phyloP scores from a whole-genome alignment of 2,797 vertebrate species.

The Platyrinchus mystaceus region DNA sequence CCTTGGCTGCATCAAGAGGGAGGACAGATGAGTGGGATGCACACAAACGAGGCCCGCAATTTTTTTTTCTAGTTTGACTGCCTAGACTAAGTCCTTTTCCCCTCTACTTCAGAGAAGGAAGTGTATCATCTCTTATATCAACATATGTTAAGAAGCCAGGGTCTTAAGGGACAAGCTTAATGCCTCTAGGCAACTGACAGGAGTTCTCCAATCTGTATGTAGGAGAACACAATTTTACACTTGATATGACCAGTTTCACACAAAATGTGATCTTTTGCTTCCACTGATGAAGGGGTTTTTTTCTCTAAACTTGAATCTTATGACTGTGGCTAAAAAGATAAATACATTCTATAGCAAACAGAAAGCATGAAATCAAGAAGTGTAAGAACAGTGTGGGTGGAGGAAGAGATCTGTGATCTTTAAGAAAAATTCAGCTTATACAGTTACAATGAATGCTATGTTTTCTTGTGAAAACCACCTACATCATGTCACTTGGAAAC shows the following conservation, averaged over 20 bases:
- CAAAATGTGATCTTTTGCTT: conserved; percentile 11
- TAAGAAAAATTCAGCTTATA: conserved; percentile 53
- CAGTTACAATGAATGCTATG: conserved; percentile 49
- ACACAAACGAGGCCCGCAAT: neutral
- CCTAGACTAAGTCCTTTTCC: neutral
- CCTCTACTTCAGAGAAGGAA: neutral
- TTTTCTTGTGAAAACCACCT: conserved; percentile 60
- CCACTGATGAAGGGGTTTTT: neutral
- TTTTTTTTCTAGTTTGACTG: neutral
- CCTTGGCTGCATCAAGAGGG: neutral
- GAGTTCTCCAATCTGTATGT: neutral
- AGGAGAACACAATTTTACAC: neutral
- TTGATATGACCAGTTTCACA: neutral
- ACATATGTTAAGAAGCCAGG: conserved; percentile 9
- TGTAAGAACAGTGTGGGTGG: conserved; percentile 54
- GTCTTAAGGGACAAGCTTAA: neutral
- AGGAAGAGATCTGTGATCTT: conserved; percentile 58
- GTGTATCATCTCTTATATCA: neutral
- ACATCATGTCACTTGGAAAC: conserved; percentile 53
- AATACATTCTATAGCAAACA: conserved; percentile 37
- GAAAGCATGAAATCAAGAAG: conserved; percentile 44
- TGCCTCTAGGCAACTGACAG: neutral
- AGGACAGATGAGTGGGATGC: conserved; percentile 35
- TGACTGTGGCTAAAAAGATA: conserved; percentile 8
- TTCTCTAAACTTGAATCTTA: neutral